Conservation (phyloP, 2,888 invertebrate genomes). For the Salticus scenicus region DNA sequence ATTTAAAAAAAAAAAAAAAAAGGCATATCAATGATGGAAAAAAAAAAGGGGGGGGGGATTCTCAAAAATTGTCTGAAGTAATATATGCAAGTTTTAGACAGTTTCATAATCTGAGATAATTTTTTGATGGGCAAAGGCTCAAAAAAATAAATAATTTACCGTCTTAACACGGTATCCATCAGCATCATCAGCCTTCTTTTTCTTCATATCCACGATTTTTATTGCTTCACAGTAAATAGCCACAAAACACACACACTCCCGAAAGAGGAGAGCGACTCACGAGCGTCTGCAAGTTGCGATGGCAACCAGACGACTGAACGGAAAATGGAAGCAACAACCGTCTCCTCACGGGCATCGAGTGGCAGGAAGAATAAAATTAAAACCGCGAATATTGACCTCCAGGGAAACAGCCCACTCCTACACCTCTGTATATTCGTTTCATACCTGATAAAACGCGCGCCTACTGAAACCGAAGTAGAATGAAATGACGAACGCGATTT, state of each 20-base stretch:
- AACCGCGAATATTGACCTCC: constrained; percentile 56
- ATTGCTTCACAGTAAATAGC: neutral
- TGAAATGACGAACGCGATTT: neutral
- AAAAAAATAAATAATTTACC: constrained; percentile 13
- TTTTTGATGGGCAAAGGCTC: no score
- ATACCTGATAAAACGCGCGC: neutral
- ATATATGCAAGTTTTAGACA: no score
- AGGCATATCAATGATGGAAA: no score
- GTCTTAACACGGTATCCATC: constrained; percentile 63
- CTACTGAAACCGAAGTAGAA: neutral
- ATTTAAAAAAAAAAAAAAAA: no score
- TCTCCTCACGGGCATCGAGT: constrained; percentile 10
- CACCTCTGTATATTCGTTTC: neutral
- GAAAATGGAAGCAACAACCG: neutral
- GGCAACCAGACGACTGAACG: constrained; percentile 23
- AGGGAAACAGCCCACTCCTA: constrained; percentile 43
- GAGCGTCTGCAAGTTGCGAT: constrained; percentile 38
- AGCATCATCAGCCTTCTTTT: constrained; percentile 36
- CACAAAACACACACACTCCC: neutral
- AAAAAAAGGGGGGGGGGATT: no score
- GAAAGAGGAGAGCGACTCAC: constrained; percentile 23
- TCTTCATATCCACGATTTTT: constrained; percentile 44
- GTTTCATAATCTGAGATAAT: no score
- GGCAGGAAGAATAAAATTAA: constrained; percentile 17
- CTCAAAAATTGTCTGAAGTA: no score